Base-by-base conservation (phyloP, 2,888 invertebrate species). In the Tubulanus polymorphus region DNA sequence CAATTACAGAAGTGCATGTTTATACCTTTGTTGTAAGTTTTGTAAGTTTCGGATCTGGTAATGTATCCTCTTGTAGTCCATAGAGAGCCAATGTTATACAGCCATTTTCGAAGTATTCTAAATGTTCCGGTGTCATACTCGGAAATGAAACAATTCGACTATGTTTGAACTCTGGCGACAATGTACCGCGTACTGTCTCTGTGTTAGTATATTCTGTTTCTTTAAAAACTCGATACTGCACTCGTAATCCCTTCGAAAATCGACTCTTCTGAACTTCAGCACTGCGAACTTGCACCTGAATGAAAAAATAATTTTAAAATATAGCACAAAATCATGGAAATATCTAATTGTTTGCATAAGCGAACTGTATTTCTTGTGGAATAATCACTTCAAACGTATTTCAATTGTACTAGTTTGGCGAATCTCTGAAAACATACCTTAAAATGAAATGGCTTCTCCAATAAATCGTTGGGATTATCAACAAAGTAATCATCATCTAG, bases 1-100 rank as follows among this genome's bases (percentile, higher is more conserved):
- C n/a, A n/a, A n/a, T n/a, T n/a, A n/a, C n/a, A n/a, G n/a, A 20
- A n/a, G n/a, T n/a, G n/a, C n/a, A n/a, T n/a, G n/a, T n/a, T n/a
- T n/a, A n/a, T 63, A 76, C 78, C 70, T 69, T 72, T 6, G 78
- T 79, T 23, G 76, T 71, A 53, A 78, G 67, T 54, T 76, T 76
- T 29, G 67, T 53, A 3, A 78, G 68, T 54, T 73, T 74, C 12
- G 68, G 62, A 54, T 78, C 72, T 10, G 68, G 65, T 8, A 61
- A 53, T 0, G 65, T 59, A 53, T 79, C 79, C 48, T 77, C 77
- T 57, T 79, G 79, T n/a, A 67, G 64, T 1, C 73, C 78, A 58
- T 74, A 77, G 2, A 79, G 64, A 49, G 69, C 59, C 61, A 79
- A 76, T 12, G 76, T 78, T 48, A 79, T 72, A 62, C 71, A 73